phyloP scores from a whole-genome alignment of 2,888 invertebrate genomes.

The Cecidostiba fungosa region DNA sequence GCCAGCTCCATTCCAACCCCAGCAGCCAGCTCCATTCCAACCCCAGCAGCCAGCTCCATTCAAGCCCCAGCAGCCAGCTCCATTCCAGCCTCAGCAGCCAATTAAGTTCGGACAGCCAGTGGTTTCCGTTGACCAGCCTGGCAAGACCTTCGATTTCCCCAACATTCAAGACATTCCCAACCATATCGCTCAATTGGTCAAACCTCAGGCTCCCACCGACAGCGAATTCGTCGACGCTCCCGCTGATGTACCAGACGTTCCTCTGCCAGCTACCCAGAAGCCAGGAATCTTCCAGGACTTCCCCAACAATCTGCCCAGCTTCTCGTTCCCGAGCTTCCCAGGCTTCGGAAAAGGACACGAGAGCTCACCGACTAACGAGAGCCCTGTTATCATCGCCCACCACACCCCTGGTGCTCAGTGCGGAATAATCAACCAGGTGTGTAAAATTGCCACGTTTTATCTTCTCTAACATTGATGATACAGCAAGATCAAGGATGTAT shows the following conservation, averaged over 20 bases:
- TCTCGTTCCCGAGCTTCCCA: slow-evolving; percentile 63
- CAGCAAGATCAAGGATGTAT: neutral
- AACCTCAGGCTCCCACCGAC: slow-evolving; percentile 36
- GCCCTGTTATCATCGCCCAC: slow-evolving; percentile 65
- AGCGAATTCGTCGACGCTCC: slow-evolving; percentile 13
- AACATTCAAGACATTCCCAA: slow-evolving; percentile 47
- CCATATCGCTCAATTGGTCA: slow-evolving; percentile 34
- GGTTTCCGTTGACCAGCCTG: neutral
- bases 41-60: neutral
- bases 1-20: neutral
- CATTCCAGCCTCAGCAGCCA: slow-evolving; percentile 5
- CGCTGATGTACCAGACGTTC: slow-evolving; percentile 9
- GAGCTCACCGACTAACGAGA: neutral
- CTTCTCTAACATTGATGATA: neutral
- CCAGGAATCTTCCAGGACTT: slow-evolving; percentile 48
- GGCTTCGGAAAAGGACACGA: slow-evolving; percentile 68
- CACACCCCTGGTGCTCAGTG: slow-evolving; percentile 74
- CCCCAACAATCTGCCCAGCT: slow-evolving; percentile 27
- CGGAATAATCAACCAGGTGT: slow-evolving; percentile 79
- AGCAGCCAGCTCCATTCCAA: neutral
- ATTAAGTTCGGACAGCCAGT: neutral
- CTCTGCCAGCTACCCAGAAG: slow-evolving; percentile 13
- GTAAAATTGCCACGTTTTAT: slow-evolving; percentile 53
- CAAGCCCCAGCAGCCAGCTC: slow-evolving; percentile 9
- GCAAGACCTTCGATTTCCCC: slow-evolving; percentile 49